Evolutionary conservation across 2,113 vertebrate species (phyloP), one percentile per base, ranked within the genome.

Genomic region (Pomatostomus ruficeps): DNA sequence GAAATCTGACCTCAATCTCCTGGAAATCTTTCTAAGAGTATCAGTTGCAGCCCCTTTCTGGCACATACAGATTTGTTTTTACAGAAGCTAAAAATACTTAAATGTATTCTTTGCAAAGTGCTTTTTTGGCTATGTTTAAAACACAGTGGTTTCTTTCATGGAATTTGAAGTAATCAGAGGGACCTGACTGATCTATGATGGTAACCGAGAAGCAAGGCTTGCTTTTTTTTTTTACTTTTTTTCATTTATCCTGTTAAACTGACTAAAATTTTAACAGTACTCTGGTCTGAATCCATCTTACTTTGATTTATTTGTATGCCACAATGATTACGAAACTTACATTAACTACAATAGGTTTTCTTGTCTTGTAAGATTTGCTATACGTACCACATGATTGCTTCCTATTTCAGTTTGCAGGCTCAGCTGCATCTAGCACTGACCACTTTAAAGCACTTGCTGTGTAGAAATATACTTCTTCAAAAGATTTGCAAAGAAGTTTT

Each of bases 331-430:
- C 29, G 51, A 36, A 89, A 59, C 10, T 49, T 73, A 26, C 0
- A 6, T 85, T 42, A 89, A 7, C 52, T 80, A 14, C 12, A 45
- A 0, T 22, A 59, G 45, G 3, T 46, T 65, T 70, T 77, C 19
- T 74, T 70, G 14, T 80, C 19, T 52, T 58, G 20, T 17, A 55
- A 51, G 29, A 24, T 38, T 46, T 68, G 5, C 51, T 65, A 3
- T n/a, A 12, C 0, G 0, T 70, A 18, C 31, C 17, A 28, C 1
- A 5, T 33, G 24, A 42, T 17, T 67, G 35, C 19, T 85, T 11
- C 49, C 21, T 72, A 6, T 36, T 87, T 84, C 28, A 36, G 9
- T 68, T 85, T 72, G 40, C 58, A 68, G 36, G 6, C 28, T 79
- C n/a, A 71, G 31, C 25, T 79, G 11, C 35, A 49, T 45, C 49